Evolutionary conservation across 2,888 invertebrate genomes (phyloP).

Genomic region (Junonia oenone): DNA sequence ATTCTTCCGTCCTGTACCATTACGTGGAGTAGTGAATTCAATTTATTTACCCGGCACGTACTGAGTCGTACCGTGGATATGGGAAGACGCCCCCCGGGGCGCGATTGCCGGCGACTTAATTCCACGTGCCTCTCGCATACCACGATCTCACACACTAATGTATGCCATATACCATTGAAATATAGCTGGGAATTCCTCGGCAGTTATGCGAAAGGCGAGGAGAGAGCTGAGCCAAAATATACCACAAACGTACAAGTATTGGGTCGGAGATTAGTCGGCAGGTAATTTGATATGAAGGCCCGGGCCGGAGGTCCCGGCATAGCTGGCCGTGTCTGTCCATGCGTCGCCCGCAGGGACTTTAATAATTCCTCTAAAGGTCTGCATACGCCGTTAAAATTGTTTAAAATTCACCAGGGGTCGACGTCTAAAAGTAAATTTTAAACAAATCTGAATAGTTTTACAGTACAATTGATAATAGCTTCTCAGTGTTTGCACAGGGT

Average conservation of each 20-base stretch:
- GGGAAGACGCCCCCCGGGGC: conserved; percentile 26
- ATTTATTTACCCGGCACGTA: conserved; percentile 28
- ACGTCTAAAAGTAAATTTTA: not conserved
- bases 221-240: conserved; percentile 15
- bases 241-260: conserved; percentile 20
- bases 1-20: conserved; percentile 20
- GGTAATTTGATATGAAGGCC: conserved; percentile 21
- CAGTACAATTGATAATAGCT: not conserved
- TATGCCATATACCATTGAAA: not conserved
- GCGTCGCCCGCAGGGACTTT: conserved; percentile 8
- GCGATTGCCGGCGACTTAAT: conserved; percentile 18
- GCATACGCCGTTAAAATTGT: conserved; percentile 6
- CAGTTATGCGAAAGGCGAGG: not conserved
- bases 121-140: conserved; percentile 21
- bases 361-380: conserved; percentile 12
- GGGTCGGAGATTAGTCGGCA: conserved; percentile 23
- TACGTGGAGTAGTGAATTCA: conserved; percentile 21
- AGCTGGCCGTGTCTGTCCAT: conserved; percentile 5
- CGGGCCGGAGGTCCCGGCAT: conserved; percentile 6
- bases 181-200: not conserved
- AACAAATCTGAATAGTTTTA: not conserved
- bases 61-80: conserved; percentile 18
- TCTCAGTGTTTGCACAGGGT: not conserved
- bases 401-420: conserved; percentile 6
- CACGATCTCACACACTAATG: not conserved